Evolutionary conservation across 1,140 invertebrate species (phyloP).

Genomic region (Penaeus japonicus): DNA sequence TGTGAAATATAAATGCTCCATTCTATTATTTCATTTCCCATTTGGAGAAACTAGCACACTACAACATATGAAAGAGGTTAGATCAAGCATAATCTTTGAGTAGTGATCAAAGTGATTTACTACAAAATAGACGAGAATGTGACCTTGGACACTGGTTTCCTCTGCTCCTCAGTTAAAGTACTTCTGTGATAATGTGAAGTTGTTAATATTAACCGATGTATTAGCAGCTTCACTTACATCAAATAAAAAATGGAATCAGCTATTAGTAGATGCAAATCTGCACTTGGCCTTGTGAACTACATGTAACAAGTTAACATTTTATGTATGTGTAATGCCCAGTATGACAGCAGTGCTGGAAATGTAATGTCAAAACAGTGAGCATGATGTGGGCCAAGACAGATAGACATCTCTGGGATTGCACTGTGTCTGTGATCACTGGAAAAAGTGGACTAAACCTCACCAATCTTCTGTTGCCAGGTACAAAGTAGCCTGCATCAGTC

Average conservation of each 20-base stretch:
- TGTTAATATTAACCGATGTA: neutral
- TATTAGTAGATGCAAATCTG: constrained; percentile 9
- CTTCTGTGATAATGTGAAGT: neutral
- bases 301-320: neutral
- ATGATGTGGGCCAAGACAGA: neutral
- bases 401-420: neutral
- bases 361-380: neutral
- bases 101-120: constrained; percentile 23
- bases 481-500: constrained; percentile 35
- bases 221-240: constrained; percentile 3
- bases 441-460: constrained; percentile 14
- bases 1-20: constrained; percentile 37
- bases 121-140: constrained; percentile 24
- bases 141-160: constrained; percentile 11
- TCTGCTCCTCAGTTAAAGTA: constrained; percentile 10
- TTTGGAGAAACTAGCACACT: constrained; percentile 20
- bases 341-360: constrained; percentile 3
- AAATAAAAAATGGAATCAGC: constrained; percentile 13
- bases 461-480: constrained; percentile 40
- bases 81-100: neutral
- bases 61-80: constrained; percentile 9
- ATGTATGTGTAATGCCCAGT: constrained; percentile 7
- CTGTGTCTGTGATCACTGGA: neutral
- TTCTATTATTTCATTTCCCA: constrained; percentile 1
- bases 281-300: neutral